Conservation (phyloP, 2,888 invertebrate genomes). For the Idaea biselata region DNA sequence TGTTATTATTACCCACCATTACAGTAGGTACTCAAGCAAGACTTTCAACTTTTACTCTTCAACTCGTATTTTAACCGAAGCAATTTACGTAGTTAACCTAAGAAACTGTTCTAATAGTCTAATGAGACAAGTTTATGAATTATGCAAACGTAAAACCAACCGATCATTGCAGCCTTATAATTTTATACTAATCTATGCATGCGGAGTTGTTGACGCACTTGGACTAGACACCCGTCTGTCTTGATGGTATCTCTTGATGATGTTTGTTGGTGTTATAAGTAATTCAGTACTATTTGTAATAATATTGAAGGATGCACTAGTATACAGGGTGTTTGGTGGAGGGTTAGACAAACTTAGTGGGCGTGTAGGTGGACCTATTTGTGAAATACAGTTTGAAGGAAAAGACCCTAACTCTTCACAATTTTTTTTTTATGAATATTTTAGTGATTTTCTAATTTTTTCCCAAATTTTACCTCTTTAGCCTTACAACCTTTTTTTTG, state of each 20-base stretch:
- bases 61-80: not conserved
- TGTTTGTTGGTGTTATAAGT: not conserved
- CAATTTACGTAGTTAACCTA: slow-evolving; percentile 5
- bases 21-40: not conserved
- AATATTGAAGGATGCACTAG: no score
- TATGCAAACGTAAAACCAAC: slow-evolving; percentile 31
- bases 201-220: slow-evolving; percentile 1
- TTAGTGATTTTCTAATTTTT: no score
- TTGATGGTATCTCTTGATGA: not conserved
- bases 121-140: slow-evolving; percentile 45
- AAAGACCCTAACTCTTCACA: no score
- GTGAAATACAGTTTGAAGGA: no score
- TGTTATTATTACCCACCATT: not conserved
- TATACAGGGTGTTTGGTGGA: no score
- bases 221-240: not conserved
- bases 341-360: no score
- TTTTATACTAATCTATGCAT: slow-evolving; percentile 34
- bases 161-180: slow-evolving; percentile 36
- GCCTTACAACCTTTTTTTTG: no score
- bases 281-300: not conserved
- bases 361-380: no score
- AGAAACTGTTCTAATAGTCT: slow-evolving; percentile 31
- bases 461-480: no score
- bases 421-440: no score
- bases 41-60: not conserved